Percentiles rank a stretch among this genome's conserved stretches.
Evolutionary conservation across 1,140 invertebrate species (phyloP).

Genomic region (Heterodera schachtii): DNA sequence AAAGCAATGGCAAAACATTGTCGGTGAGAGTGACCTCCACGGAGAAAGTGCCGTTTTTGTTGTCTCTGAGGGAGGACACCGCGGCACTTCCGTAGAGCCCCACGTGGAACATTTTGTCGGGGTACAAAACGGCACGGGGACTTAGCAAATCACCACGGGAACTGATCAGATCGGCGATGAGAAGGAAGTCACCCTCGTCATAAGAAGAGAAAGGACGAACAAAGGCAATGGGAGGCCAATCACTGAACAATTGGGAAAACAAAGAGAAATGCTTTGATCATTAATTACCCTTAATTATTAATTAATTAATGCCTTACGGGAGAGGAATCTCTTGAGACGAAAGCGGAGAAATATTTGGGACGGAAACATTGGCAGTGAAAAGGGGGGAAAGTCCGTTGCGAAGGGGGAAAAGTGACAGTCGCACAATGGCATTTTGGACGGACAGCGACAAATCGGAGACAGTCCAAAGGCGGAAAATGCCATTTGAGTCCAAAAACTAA

Average conservation of each 20-base stretch:
- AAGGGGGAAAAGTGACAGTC: slow-evolving; percentile 31
- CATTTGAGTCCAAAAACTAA: slow-evolving; percentile 49
- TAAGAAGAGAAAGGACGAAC: slow-evolving; percentile 16
- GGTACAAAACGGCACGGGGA: slow-evolving; percentile 23
- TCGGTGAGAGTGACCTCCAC: slow-evolving; percentile 15
- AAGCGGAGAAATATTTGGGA: slow-evolving; percentile 25
- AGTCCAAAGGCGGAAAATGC: slow-evolving; percentile 41
- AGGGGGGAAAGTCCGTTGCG: slow-evolving; percentile 47
- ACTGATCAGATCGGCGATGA: slow-evolving; percentile 25
- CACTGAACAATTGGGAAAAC: slow-evolving; percentile 22
- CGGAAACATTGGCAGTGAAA: slow-evolving; percentile 8
- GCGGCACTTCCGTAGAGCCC: slow-evolving; percentile 27
- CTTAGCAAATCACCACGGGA: slow-evolving; percentile 13
- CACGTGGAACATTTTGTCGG: slow-evolving; percentile 39
- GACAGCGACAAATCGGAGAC: slow-evolving; percentile 43
- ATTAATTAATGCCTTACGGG: neutral
- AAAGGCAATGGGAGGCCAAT: slow-evolving; percentile 12
- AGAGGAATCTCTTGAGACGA: slow-evolving; percentile 8
- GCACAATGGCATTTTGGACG: slow-evolving; percentile 36
- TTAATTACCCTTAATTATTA: slow-evolving; percentile 5
- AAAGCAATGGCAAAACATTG: slow-evolving; percentile 48
- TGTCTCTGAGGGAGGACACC: slow-evolving; percentile 12
- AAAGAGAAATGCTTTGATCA: too few relatives aligned
- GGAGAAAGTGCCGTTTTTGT: slow-evolving; percentile 6
- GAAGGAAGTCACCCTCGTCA: slow-evolving; percentile 19